A percentile compares a stretch with the other conserved stretches of the same genome.
Evolutionary conservation across 2,113 vertebrate genomes (phyloP).

Genomic region (Lota lota): DNA sequence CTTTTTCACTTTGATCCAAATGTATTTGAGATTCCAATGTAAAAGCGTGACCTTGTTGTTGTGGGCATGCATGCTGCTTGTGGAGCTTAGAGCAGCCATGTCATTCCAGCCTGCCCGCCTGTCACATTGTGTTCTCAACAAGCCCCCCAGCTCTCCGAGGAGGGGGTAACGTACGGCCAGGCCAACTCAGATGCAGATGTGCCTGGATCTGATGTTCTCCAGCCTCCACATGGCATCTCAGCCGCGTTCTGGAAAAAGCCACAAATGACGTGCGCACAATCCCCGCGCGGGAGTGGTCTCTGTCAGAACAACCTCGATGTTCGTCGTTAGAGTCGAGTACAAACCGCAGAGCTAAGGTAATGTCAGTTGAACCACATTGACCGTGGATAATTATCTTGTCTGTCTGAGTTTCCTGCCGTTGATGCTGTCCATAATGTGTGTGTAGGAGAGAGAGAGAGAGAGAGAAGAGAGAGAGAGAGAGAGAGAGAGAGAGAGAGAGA

Average conservation of each 20-base stretch:
- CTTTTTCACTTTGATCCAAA: too few relatives aligned
- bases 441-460: too few relatives aligned
- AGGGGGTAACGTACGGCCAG: neutral
- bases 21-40: too few relatives aligned
- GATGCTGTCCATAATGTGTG: too few relatives aligned
- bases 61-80: too few relatives aligned
- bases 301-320: neutral
- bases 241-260: neutral
- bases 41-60: neutral
- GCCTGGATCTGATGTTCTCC: neutral
- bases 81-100: too few relatives aligned
- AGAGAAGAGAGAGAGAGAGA: too few relatives aligned
- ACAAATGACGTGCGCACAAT: neutral
- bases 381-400: neutral
- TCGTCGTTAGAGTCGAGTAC: neutral
- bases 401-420: too few relatives aligned
- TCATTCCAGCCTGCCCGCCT: too few relatives aligned
- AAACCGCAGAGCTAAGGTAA: neutral
- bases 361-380: neutral
- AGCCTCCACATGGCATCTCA: neutral
- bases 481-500: too few relatives aligned
- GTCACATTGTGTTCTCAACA: too few relatives aligned
- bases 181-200: slow-evolving; percentile 15
- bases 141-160: neutral
- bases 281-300: neutral